Conservation (phyloP, 2,888 invertebrate genomes). For the Scotopteryx bipunctaria region DNA sequence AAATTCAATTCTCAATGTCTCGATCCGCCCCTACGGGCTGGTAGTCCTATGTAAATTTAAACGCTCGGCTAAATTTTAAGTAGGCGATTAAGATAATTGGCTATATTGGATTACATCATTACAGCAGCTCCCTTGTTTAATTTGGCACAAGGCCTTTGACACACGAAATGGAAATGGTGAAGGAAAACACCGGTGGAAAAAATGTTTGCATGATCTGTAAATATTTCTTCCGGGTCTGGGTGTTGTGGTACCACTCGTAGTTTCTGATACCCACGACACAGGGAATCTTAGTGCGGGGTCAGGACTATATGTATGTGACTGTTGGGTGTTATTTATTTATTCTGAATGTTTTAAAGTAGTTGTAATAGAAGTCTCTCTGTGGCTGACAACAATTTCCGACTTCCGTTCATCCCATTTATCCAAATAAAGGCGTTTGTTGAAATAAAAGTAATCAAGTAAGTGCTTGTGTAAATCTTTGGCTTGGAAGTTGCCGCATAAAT, state of each 20-base stretch:
- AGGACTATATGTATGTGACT: too few relatives aligned
- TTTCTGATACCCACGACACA: too few relatives aligned
- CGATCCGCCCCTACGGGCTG: conserved; percentile 1
- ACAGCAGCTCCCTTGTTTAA: neutral
- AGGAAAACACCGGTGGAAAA: neutral
- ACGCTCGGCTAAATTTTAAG: conserved; percentile 15
- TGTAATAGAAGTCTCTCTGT: neutral
- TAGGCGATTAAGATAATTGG: conserved; percentile 19
- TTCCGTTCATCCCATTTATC: conserved; percentile 12
- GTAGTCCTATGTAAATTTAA: conserved; percentile 21
- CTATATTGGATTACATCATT: conserved; percentile 14
- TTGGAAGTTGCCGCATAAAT: conserved; percentile 17
- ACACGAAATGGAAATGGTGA: neutral
- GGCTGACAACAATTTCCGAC: neutral
- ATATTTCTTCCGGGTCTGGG: too few relatives aligned
- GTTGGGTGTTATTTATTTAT: too few relatives aligned
- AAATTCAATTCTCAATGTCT: too few relatives aligned
- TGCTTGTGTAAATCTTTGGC: conserved; percentile 14
- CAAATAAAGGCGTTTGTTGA: conserved; percentile 2
- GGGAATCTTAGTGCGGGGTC: too few relatives aligned
- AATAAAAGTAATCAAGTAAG: conserved; percentile 25
- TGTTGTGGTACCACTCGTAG: too few relatives aligned
- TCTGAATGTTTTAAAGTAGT: too few relatives aligned
- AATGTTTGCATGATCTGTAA: too few relatives aligned
- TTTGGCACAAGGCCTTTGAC: neutral